Evolutionary conservation across 2,113 vertebrate species (phyloP).

Genomic region (Hippoglossus stenolepis): DNA sequence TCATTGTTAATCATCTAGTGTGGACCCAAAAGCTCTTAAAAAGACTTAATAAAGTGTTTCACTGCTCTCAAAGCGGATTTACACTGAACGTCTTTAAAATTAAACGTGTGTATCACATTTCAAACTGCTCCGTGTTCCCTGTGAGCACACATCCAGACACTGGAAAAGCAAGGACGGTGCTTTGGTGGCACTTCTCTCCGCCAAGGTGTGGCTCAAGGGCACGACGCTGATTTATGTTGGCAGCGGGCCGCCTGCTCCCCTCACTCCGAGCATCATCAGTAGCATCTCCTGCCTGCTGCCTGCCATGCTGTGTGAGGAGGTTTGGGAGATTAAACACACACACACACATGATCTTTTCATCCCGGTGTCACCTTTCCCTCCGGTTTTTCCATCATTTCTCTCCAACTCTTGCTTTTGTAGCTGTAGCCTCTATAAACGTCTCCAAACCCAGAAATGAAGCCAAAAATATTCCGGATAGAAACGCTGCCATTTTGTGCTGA

Average conservation of each 20-base stretch:
- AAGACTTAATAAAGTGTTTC: not conserved
- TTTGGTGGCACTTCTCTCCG: not conserved
- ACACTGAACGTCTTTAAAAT: not conserved
- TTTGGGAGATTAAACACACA: constrained; percentile 47
- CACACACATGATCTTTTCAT: constrained; percentile 39
- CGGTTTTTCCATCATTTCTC: constrained; percentile 36
- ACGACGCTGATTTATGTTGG: constrained; percentile 61
- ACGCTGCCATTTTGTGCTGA: no score
- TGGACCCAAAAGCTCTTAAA: not conserved
- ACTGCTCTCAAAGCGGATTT: not conserved
- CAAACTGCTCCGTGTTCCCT: not conserved
- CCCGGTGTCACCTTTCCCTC: constrained; percentile 47
- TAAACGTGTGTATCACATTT: constrained; percentile 7
- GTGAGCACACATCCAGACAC: constrained; percentile 20
- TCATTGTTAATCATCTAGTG: not conserved
- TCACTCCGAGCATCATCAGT: constrained; percentile 30
- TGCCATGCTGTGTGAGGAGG: constrained; percentile 26
- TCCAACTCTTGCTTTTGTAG: not conserved
- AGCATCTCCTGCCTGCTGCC: constrained; percentile 34
- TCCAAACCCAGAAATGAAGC: no score
- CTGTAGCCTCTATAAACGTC: no score
- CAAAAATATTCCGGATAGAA: no score
- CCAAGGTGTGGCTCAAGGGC: constrained; percentile 60
- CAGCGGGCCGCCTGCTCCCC: constrained; percentile 37
- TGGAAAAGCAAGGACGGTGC: constrained; percentile 19